Evolutionary conservation across 92 coral and sea anemone species (phyloP).

Genomic region (Palythoa grandis): DNA sequence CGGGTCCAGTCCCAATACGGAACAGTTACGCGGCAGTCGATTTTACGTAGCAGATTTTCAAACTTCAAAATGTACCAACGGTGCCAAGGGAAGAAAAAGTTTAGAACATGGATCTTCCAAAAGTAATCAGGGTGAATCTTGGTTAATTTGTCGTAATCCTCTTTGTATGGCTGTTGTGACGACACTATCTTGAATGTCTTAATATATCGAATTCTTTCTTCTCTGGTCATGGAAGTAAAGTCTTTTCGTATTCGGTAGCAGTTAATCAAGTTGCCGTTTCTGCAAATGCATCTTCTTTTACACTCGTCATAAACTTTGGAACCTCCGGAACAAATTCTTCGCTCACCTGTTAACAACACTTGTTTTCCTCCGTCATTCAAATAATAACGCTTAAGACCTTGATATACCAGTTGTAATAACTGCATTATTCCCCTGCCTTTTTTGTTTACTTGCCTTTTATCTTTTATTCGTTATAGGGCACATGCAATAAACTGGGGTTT

Average conservation of each 20-base stretch:
- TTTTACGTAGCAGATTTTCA: constrained; percentile 46
- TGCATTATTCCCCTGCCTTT: too few relatives aligned
- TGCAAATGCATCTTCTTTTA: constrained; percentile 69
- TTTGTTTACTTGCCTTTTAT: too few relatives aligned
- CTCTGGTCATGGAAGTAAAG: constrained; percentile 48
- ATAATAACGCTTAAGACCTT: too few relatives aligned
- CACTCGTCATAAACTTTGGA: constrained; percentile 70
- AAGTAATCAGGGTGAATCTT: constrained; percentile 10
- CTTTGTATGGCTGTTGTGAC: constrained; percentile 1
- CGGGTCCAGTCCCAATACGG: constrained; percentile 59
- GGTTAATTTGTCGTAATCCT: constrained; percentile 34
- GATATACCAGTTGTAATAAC: too few relatives aligned
- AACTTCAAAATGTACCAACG: constrained; percentile 53
- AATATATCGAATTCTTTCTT: constrained; percentile 47
- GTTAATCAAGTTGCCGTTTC: constrained; percentile 34
- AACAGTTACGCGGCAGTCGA: constrained; percentile 50
- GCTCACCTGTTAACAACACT: neutral
- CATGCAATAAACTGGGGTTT: too few relatives aligned
- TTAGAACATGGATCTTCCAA: neutral
- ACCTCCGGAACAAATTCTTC: neutral
- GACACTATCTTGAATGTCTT: constrained; percentile 47
- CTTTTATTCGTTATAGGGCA: too few relatives aligned
- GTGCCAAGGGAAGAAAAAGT: constrained; percentile 23
- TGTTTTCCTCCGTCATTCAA: too few relatives aligned
- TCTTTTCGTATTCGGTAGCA: constrained; percentile 54